Evolutionary conservation across 1,140 invertebrate species (phyloP).

Genomic region (Magallana gigas): DNA sequence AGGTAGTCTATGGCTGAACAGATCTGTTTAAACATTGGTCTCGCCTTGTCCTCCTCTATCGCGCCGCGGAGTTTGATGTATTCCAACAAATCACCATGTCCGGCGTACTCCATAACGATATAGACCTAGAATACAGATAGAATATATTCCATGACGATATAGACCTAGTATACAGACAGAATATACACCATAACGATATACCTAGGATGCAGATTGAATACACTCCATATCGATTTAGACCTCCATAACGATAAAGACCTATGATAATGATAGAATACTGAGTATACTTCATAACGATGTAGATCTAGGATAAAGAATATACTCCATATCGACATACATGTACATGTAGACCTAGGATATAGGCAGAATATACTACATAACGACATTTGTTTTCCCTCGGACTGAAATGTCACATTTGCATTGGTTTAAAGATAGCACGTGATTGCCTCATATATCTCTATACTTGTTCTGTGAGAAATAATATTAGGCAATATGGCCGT

Average conservation of each 20-base stretch:
- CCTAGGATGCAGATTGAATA: conserved; percentile 75
- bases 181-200: conserved; percentile 93
- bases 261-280: conserved; percentile 38
- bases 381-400: too few relatives aligned
- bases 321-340: conserved; percentile 89
- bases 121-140: conserved; percentile 83
- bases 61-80: conserved; percentile 83
- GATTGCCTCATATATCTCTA: too few relatives aligned
- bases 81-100: conserved; percentile 92
- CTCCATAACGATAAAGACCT: conserved; percentile 94
- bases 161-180: conserved; percentile 81
- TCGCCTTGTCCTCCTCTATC: conserved; percentile 71
- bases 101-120: conserved; percentile 94
- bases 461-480: too few relatives aligned
- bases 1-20: conserved; percentile 83
- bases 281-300: conserved; percentile 95
- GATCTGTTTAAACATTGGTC: conserved; percentile 82
- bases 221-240: conserved; percentile 95
- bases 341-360: conserved; percentile 83
- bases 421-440: too few relatives aligned
- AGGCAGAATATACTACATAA: conserved; percentile 86
- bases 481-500: too few relatives aligned
- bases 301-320: conserved; percentile 82
- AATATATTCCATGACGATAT: conserved; percentile 91
- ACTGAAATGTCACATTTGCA: too few relatives aligned